Evolutionary conservation across 92 coral and sea anemone genomes (phyloP), one percentile per base, ranked within the genome.

Genomic region (Porites rus): DNA sequence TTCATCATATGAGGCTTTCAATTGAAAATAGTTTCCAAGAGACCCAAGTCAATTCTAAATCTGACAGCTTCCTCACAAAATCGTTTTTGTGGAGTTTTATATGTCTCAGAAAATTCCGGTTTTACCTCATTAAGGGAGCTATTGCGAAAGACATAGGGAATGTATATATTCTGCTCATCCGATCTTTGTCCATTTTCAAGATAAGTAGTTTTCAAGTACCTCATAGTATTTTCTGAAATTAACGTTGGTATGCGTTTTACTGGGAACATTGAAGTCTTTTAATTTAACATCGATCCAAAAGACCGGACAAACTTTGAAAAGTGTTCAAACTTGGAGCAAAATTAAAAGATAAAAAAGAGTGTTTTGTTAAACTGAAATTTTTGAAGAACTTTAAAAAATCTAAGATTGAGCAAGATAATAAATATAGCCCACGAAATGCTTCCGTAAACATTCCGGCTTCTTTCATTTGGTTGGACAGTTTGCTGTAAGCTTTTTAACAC

Each of bases 51-150:
- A 74, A 65, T 46, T 67, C 69, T 53, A 7, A 46, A 13, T 74
- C 12, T 81, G 86, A 81, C 77, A 81, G 69, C 68, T 59, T 70
- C 69, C 86, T 80, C n/a, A 2, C 67, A 14, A 70, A 65, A 51
- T 53, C 58, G 20, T 52, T 71, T 81, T 51, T 19, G 58, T 50
- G 71, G 72, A 79, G 66, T 66, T 66, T 64, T 51, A 63, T 8
- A 7, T 12, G 74, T 65, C 84, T 79, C 53, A 10, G 25, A 21
- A 22, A 70, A 80, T 51, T 80, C 84, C 84, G 84, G 84, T 72
- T 65, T 66, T 51, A 28, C 13, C 28, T 25, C 31, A 53, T 58
- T 62, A 75, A 56, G 50, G 12, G 72, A 38, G 31, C 46, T 63
- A 25, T 61, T 13, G 14, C 61, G 61, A 56, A 56, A 56, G 46